Conservation (phyloP, 2,113 vertebrate genomes). For the Lathamus discolor region DNA sequence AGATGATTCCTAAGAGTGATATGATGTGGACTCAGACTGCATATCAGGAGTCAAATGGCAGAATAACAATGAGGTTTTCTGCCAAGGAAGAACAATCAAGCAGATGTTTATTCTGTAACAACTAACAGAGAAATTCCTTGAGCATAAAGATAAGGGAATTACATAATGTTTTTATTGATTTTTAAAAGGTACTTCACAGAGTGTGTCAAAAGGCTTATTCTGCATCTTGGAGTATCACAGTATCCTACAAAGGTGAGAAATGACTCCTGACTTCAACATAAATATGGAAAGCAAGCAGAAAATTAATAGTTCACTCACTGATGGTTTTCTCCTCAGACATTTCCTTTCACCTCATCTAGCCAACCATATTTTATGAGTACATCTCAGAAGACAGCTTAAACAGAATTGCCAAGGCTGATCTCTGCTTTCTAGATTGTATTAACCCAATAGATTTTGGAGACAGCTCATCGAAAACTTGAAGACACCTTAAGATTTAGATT, state of each 20-base stretch:
- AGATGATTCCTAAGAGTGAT: neutral
- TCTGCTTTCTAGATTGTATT: neutral
- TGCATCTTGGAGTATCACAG: neutral
- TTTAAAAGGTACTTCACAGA: neutral
- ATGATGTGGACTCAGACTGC: neutral
- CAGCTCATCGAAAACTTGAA: neutral
- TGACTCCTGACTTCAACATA: neutral
- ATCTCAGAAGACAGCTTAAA: neutral
- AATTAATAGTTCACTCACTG: neutral
- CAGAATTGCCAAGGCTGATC: neutral
- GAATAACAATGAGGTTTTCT: neutral
- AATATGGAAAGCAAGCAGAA: neutral
- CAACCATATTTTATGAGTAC: neutral
- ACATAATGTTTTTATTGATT: neutral
- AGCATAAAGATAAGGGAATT: neutral
- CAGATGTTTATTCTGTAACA: neutral
- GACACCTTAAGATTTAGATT: neutral
- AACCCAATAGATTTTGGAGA: neutral
- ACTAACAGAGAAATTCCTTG: neutral
- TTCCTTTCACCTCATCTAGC: neutral
- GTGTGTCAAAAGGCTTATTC: neutral
- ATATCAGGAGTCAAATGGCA: neutral
- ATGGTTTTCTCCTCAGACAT: neutral
- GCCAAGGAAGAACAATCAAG: neutral
- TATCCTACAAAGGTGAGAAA: neutral